These are phyloP conservation scores for Trichopria drosophilae DNA, from an alignment of 2,888 invertebrate genomes.

Conservation along the genomic window DNA sequence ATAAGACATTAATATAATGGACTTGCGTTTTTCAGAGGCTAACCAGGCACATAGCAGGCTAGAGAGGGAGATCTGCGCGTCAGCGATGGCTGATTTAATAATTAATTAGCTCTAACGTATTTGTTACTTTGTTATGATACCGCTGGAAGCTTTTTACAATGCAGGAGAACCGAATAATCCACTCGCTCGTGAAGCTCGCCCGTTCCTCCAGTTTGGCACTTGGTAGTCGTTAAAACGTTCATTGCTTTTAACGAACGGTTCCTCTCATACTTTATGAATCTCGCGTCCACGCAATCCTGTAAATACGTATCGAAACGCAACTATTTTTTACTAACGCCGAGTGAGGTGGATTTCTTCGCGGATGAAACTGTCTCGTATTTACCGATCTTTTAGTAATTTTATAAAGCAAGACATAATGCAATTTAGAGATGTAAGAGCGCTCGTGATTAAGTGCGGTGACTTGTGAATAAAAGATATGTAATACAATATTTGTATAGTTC, in stretches of 20 bases:
- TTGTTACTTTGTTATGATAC: conserved; percentile 39
- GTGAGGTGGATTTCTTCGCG: conserved; percentile 28
- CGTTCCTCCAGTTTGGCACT: conserved; percentile 1
- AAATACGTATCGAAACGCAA: too few relatives aligned
- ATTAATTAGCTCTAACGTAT: conserved; percentile 44
- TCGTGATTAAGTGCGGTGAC: too few relatives aligned
- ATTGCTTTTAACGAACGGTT: too few relatives aligned
- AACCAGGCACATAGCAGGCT: conserved; percentile 36
- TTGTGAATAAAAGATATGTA: too few relatives aligned
- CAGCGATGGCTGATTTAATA: conserved; percentile 33
- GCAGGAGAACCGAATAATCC: conserved; percentile 10
- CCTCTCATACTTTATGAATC: too few relatives aligned
- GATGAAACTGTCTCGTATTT: conserved; percentile 22
- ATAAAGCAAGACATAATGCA: too few relatives aligned
- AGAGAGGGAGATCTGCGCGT: conserved; percentile 29
- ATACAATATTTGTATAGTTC: too few relatives aligned
- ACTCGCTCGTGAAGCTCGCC: conserved; percentile 8
- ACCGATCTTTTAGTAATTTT: too few relatives aligned
- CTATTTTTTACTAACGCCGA: conserved; percentile 33
- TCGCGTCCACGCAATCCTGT: too few relatives aligned
- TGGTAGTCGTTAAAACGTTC: conserved; percentile 6
- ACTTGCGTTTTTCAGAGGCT: conserved; percentile 48
- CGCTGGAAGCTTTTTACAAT: conserved; percentile 14
- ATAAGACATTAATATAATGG: too few relatives aligned
- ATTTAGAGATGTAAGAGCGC: too few relatives aligned